Base-by-base conservation (phyloP, 2,113 vertebrate species). In the Budorcas taxicolor region DNA sequence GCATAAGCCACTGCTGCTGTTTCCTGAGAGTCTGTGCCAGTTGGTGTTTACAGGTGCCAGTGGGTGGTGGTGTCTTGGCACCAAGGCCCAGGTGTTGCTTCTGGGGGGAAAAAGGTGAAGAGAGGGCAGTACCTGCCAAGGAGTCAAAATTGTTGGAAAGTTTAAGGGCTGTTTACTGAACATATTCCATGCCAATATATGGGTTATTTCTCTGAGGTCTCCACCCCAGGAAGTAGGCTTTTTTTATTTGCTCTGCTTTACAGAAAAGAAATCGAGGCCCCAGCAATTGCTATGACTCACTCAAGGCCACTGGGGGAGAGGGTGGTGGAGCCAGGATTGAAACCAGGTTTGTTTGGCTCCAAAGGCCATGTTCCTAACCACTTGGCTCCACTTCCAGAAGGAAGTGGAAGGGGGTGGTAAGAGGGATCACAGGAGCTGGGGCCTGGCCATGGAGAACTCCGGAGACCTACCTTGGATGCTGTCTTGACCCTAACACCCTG, bases 131-230 rank as follows among this genome's bases (percentile, higher is more conserved):
- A 57, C 36, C n/a, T 52, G 29, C 10, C 4, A 45, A 87, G 90
- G 80, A 40, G 64, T 13, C 27, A 27, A n/a, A 33, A 27, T 0
- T 8, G 23, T 43, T 43, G 36, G 74, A 16, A 43, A 78, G 31
- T 29, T 23, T 50, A 33, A 31, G 33, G 15, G 7, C 36, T 19
- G 17, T n/a, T 90, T 25, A 4, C 3, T 11, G 55, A 67, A 67
- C 12, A 13, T 53, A 47, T 29, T n/a, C 17, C 9, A 10, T 2
- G 25, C 29, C 62, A 1, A 11, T 21, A 8, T 13, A 3, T 6
- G 8, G 82, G 19, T 13, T 15, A 3, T 27, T 31, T 80, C 91
- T 67, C 43, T 4, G 36, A 58, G 45, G 29, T 71, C 31, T 90
- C 80, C 36, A 7, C 31, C 21, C n/a, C 21, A 7, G 2, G 14